A percentile compares a stretch with the other conserved stretches of the same genome.
Evolutionary conservation across 2,888 invertebrate genomes (phyloP).

Genomic region (Creontiades dilutus): DNA sequence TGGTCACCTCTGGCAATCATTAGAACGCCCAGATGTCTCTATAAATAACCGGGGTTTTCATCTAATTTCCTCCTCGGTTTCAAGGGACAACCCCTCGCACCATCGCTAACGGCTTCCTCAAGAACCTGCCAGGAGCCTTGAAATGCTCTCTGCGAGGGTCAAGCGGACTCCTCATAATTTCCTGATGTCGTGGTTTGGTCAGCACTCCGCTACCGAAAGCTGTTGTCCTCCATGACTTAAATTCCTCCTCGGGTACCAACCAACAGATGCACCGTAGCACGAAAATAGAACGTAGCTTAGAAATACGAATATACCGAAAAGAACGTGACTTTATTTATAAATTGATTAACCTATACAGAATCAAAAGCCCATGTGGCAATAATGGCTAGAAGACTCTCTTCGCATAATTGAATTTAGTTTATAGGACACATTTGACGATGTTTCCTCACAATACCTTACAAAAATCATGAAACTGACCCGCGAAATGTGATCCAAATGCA

Average conservation of each 20-base stretch:
- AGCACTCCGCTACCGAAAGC: neutral
- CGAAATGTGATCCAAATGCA: too few relatives aligned
- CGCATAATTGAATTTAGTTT: too few relatives aligned
- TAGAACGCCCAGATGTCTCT: constrained; percentile 45
- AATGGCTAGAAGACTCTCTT: too few relatives aligned
- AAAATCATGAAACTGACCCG: too few relatives aligned
- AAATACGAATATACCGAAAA: too few relatives aligned
- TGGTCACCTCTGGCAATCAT: constrained; percentile 4
- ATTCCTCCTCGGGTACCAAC: neutral
- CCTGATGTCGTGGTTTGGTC: constrained; percentile 48
- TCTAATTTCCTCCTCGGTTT: constrained; percentile 41
- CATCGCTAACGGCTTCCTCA: neutral
- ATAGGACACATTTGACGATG: too few relatives aligned
- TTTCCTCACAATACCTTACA: too few relatives aligned
- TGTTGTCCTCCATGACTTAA: neutral
- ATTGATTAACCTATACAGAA: too few relatives aligned
- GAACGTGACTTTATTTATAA: too few relatives aligned
- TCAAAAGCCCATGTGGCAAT: too few relatives aligned
- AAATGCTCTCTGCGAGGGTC: neutral
- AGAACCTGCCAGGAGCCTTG: neutral
- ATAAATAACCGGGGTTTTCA: constrained; percentile 51
- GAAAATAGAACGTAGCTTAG: too few relatives aligned
- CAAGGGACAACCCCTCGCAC: neutral
- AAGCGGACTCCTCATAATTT: constrained; percentile 40
- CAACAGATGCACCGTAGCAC: too few relatives aligned